Base-by-base conservation (phyloP, 1,140 invertebrate genomes). In the Venustaconcha ellipsiformis region DNA sequence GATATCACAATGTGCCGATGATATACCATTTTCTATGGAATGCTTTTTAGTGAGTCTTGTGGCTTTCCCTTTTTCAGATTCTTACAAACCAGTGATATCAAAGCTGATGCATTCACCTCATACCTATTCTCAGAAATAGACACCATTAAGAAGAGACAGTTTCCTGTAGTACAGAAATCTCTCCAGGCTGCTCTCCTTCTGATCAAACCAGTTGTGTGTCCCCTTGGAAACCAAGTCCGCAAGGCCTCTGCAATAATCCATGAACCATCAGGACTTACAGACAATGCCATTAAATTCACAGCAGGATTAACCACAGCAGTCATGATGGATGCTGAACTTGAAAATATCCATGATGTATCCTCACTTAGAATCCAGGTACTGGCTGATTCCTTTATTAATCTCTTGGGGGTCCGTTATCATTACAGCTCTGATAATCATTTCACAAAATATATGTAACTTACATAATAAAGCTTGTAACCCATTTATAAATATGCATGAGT, bases 201-300 rank as follows among this genome's bases (percentile, higher is more conserved):
- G 23, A 77, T 88, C 23, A 72, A 80, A 18, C 84, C 88, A 37
- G 75, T 74, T 17, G 70, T 76, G 0, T 76, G 86, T 15, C 69
- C 79, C 2, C 55, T 85, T n/a, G 74, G 78, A 30, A 83, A 83
- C 62, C 80, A 82, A 20, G 78, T 89, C 12, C 72, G 83, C 1
- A 84, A 85, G 72, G 95, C 95, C 82, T 93, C 92, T 55, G 96
- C 95, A 23, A 91, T 92, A 1, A 96, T 99, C 67, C 91, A 95
- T 67, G 96, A 98, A 85, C 97, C 97, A 14, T 93, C 93, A 76
- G 94, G 93, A 6, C 93, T 95, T 82, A 93, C 93, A 20, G 97
- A 99, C 87, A 94, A 93, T 70, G 93, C 95, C 13, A 88, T 97
- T n/a, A 97, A 97, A 88, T 97, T 98, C 85, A 96, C 96, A 23